Percentiles rank a stretch among this genome's conserved stretches.
Conservation (phyloP, 2,797 vertebrate species). For the Podarcis lilfordi region DNA sequence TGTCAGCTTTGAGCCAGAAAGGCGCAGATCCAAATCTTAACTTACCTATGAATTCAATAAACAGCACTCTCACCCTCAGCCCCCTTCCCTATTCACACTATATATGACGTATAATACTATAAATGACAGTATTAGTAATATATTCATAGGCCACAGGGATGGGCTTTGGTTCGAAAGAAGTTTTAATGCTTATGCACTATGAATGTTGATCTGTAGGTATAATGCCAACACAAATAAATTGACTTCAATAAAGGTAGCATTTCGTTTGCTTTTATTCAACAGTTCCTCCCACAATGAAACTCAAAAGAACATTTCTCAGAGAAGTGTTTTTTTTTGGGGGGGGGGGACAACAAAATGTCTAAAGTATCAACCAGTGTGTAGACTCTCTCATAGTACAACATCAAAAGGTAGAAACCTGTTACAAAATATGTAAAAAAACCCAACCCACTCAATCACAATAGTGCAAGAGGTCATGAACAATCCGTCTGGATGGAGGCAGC, state of each 20-base stretch:
- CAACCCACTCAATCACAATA: constrained; percentile 61
- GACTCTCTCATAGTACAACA: constrained; percentile 77
- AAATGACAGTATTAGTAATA: no score
- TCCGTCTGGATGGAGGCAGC: constrained; percentile 44
- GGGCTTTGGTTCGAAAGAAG: no score
- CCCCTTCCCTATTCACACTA: no score
- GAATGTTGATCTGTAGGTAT: background rate
- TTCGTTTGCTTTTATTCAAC: constrained; percentile 66
- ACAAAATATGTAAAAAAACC: constrained; percentile 64
- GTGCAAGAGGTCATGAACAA: constrained; percentile 72
- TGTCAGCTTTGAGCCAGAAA: no score
- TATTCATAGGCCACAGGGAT: no score
- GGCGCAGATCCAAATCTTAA: no score
- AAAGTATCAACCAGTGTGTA: constrained; percentile 78
- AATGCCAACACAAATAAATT: background rate
- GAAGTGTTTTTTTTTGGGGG: constrained; percentile 32
- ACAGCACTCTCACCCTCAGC: no score
- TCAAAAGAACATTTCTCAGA: constrained; percentile 59
- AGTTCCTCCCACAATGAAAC: constrained; percentile 65
- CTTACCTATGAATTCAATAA: no score
- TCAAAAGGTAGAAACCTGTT: constrained; percentile 67
- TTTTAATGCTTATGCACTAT: no score
- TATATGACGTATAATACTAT: no score
- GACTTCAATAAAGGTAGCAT: constrained; percentile 38
- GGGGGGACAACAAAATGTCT: constrained; percentile 52